A percentile compares a stretch with the other conserved stretches of the same genome.
Evolutionary conservation across 1,140 invertebrate species (phyloP).

Genomic region (Ceratosolen solmsi): DNA sequence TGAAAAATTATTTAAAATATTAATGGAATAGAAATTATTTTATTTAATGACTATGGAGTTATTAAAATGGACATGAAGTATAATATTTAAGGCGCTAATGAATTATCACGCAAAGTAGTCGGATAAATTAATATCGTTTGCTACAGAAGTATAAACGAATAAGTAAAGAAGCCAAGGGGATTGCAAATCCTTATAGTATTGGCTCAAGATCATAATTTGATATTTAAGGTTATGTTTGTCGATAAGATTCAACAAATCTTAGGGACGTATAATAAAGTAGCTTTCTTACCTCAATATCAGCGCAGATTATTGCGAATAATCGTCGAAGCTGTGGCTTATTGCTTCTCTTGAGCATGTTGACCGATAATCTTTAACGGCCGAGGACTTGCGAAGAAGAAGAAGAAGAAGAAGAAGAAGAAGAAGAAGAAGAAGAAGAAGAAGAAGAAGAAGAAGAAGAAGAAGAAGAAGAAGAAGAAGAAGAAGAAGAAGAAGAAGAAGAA

Average conservation of each 20-base stretch:
- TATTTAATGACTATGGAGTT: too few relatives aligned
- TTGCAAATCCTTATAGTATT: slow-evolving; percentile 32
- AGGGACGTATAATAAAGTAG: slow-evolving; percentile 43
- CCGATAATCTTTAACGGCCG: slow-evolving; percentile 39
- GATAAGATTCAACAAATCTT: slow-evolving; percentile 23
- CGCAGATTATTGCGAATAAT: slow-evolving; percentile 50
- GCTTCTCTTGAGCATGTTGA: slow-evolving; percentile 46
- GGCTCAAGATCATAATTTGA: slow-evolving; percentile 34
- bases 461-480: too few relatives aligned
- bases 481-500: slow-evolving; percentile 2
- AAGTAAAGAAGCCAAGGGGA: slow-evolving; percentile 5
- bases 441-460: too few relatives aligned
- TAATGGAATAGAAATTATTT: too few relatives aligned
- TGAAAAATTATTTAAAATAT: too few relatives aligned
- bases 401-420: background rate
- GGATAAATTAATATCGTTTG: background rate
- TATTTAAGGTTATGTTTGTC: slow-evolving; percentile 49
- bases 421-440: too few relatives aligned
- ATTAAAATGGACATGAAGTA: too few relatives aligned
- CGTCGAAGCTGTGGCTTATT: slow-evolving; percentile 49
- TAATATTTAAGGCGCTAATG: too few relatives aligned
- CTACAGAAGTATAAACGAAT: background rate
- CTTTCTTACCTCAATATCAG: background rate
- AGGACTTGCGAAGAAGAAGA: background rate
- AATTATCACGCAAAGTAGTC: background rate